A percentile compares a stretch with the other conserved stretches of the same genome.
Evolutionary conservation across 2,888 invertebrate species (phyloP).

Genomic region (Pharmacophagus antenor): DNA sequence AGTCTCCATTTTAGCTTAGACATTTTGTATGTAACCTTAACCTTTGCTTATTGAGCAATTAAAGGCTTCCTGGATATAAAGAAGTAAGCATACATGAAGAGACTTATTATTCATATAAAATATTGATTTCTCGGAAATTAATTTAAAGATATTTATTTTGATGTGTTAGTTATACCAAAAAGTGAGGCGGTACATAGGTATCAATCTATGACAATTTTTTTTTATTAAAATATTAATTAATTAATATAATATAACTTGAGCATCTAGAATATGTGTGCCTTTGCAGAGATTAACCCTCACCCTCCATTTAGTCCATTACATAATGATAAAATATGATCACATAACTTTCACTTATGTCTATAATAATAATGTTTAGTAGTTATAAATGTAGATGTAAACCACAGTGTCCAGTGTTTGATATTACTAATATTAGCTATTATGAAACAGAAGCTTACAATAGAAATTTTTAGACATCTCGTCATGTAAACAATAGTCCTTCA

Average conservation of each 20-base stretch:
- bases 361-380: constrained; percentile 37
- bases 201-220: constrained; percentile 29
- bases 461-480: constrained; percentile 8
- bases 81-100: constrained; percentile 6
- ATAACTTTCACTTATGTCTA: constrained; percentile 46
- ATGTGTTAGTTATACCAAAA: constrained; percentile 33
- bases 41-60: not conserved
- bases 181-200: constrained; percentile 25
- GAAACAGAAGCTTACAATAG: not conserved
- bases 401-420: constrained; percentile 34
- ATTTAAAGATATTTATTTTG: constrained; percentile 7
- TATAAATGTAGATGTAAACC: constrained; percentile 29
- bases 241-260: constrained; percentile 28
- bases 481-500: too few species aligned
- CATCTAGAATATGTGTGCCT: constrained; percentile 61
- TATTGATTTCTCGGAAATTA: not conserved
- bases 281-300: constrained; percentile 57
- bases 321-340: constrained; percentile 35
- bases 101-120: not conserved
- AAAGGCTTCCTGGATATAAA: constrained; percentile 4
- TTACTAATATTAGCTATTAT: constrained; percentile 26
- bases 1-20: constrained; percentile 40
- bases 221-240: constrained; percentile 28
- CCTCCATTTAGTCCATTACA: constrained; percentile 61
- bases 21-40: constrained; percentile 23